phyloP scores from a whole-genome alignment of 1,140 invertebrate species.

The Ruditapes philippinarum region DNA sequence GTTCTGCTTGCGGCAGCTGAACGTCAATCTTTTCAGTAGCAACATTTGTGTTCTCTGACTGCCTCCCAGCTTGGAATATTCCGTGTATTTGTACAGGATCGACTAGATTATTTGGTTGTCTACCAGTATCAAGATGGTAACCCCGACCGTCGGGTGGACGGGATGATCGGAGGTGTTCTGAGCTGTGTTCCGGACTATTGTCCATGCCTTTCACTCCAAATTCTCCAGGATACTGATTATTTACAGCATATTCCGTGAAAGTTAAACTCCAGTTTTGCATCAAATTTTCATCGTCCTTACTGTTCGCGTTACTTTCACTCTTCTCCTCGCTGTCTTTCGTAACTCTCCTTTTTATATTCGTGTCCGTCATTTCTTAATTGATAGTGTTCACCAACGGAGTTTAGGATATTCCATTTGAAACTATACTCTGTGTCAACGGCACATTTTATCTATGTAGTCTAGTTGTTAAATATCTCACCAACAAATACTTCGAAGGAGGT shows the following conservation, averaged over 20 bases:
- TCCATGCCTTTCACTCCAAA: not conserved
- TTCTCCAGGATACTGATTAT: not conserved
- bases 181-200: not conserved
- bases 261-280: slow-evolving; percentile 66
- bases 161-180: not conserved
- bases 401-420: not conserved
- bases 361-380: slow-evolving; percentile 2
- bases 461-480: slow-evolving; percentile 38
- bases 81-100: not conserved
- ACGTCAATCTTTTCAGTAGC: not conserved
- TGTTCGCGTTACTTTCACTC: not conserved
- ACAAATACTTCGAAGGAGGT: slow-evolving; percentile 35
- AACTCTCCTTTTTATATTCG: not conserved
- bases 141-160: not conserved
- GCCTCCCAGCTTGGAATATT: not conserved
- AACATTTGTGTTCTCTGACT: not conserved
- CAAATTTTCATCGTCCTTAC: slow-evolving; percentile 59
- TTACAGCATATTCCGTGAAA: slow-evolving; percentile 46
- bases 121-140: not conserved
- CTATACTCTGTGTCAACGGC: not conserved
- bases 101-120: not conserved
- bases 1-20: not conserved
- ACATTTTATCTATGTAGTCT: slow-evolving; percentile 19
- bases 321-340: slow-evolving; percentile 4
- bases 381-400: not conserved